phyloP scores from a whole-genome alignment of 2,888 invertebrate genomes.

The Anthophora plumipes region DNA sequence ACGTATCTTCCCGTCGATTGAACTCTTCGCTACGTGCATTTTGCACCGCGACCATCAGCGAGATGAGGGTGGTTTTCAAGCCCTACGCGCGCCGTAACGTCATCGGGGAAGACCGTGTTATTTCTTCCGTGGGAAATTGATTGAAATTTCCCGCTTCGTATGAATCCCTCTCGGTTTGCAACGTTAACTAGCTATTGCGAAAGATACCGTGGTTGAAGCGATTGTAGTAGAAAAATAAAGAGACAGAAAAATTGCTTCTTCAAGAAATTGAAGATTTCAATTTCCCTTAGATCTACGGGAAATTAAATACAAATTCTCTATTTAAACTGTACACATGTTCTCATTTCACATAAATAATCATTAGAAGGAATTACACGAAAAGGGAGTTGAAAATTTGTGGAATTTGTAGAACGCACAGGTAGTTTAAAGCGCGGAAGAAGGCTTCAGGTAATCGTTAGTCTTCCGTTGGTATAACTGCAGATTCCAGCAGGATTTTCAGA shows the following conservation, averaged over 20 bases:
- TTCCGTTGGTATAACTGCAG: neutral
- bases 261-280: too few relatives aligned
- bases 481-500: neutral
- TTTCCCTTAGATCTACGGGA: too few relatives aligned
- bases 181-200: too few relatives aligned
- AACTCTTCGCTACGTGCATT: neutral
- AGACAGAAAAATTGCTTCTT: too few relatives aligned
- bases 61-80: conserved; percentile 3
- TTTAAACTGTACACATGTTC: too few relatives aligned
- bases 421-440: neutral
- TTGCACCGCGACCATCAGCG: neutral
- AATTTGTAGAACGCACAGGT: neutral
- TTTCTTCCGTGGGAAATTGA: neutral
- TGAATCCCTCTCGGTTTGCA: too few relatives aligned
- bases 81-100: neutral
- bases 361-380: too few relatives aligned
- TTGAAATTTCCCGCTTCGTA: neutral
- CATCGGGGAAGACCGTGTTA: neutral
- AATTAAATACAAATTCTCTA: too few relatives aligned
- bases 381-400: too few relatives aligned
- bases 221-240: too few relatives aligned
- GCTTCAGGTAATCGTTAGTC: neutral
- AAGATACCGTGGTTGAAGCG: too few relatives aligned
- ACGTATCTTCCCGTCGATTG: conserved; percentile 22
- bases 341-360: too few relatives aligned